Base-by-base conservation (phyloP, 2,797 vertebrate genomes). In the Gymnopithys bicolor region DNA sequence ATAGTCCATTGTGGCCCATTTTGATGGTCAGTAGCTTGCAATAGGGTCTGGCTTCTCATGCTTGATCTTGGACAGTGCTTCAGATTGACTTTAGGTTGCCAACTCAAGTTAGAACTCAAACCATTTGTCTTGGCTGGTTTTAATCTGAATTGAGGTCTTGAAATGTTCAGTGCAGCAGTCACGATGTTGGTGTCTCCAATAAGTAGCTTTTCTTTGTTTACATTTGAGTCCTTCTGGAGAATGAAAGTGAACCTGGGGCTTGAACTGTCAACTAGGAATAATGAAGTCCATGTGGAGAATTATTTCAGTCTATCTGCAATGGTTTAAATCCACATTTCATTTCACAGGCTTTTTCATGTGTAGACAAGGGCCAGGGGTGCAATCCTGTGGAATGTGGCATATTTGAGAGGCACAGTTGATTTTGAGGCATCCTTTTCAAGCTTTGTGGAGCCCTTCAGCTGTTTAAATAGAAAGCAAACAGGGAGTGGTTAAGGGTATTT, bases 381-480 rank as follows among this genome's bases (percentile, higher is more conserved):
- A 70, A 0, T 83, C 17, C 35, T 56, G 16, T 60, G 51, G 52
- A 52, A 83, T 33, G 33, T 37, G 24, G n/a, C 68, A 11, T 84
- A 46, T 80, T 68, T 80, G 39, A 71, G 39, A 71, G 69, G 41
- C 27, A 23, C 33, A 17, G 60, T 21, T 81, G 56, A 69, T 89
- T 63, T 41, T 45, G 45, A 82, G 52, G 56, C 41, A 39, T 70
- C 52, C 17, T 67, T 53, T 88, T 76, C 62, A 75, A 75, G 77
- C 62, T 88, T 58, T 48, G 11, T 45, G 19, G 41, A 78, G 35
- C 35, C 46, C 28, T 81, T 94, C 79, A 94, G 73, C 85, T 95
- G 87, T 48, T 39, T 77, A 92, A 96, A 87, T 81, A 86, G 89
- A 85, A 94, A 60, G 24, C 41, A 74, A 81, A 75, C 19, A 56